phyloP scores from a whole-genome alignment of 2,888 invertebrate genomes.

The Anorthoa munda region DNA sequence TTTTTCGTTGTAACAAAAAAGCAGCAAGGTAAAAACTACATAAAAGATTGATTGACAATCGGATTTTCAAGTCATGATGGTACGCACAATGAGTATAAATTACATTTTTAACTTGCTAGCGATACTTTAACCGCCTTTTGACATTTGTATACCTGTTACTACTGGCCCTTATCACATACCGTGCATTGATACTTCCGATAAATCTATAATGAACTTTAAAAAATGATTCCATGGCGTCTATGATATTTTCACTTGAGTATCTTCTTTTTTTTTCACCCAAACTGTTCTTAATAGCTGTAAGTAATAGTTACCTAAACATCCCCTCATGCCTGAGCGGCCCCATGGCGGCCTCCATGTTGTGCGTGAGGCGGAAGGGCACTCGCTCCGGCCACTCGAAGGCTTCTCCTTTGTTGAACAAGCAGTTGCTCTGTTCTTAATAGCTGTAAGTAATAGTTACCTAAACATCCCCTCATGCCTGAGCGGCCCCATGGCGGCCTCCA shows the following conservation, averaged over 20 bases:
- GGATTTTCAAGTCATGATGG: not conserved
- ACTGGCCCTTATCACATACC: not conserved
- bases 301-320: slow-evolving; percentile 90
- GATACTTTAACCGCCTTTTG: not conserved
- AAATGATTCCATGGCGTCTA: not conserved
- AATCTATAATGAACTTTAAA: not conserved
- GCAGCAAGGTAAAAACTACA: slow-evolving; percentile 22
- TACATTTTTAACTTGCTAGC: not conserved
- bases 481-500: too few species aligned
- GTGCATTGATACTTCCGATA: not conserved
- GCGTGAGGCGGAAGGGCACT: too few species aligned
- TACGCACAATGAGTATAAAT: not conserved
- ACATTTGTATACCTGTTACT: not conserved
- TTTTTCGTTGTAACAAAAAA: slow-evolving; percentile 18
- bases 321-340: slow-evolving; percentile 98
- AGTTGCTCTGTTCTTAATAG: too few species aligned
- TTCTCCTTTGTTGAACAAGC: too few species aligned
- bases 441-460: too few species aligned
- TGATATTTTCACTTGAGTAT: not conserved
- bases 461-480: too few species aligned
- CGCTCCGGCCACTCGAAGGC: too few species aligned
- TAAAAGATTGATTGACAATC: slow-evolving; percentile 8
- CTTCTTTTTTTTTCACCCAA: too few species aligned
- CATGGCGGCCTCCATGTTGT: too few species aligned
- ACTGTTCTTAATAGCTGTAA: not conserved